Percentiles rank a stretch among this genome's conserved stretches.
phyloP scores from a whole-genome alignment of 53 echinoderm and acorn worm genomes.

The Actinopyga echinites region DNA sequence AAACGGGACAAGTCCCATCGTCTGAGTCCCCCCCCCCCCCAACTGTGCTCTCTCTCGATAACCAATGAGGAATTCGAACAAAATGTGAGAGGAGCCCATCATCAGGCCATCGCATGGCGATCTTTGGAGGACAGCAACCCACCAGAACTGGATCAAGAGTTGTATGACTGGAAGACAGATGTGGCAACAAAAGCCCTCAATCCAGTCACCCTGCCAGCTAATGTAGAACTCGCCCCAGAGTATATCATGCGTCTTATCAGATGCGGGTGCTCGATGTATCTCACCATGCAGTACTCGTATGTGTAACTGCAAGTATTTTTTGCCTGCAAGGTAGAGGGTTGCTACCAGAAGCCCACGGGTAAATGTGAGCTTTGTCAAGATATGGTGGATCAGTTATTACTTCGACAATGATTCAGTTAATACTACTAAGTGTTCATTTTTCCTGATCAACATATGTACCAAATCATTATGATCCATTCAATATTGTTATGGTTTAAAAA shows the following conservation, averaged over 20 bases:
- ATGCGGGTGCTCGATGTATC: conserved; percentile 27
- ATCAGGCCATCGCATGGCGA: conserved; percentile 8
- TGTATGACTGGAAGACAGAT: conserved; percentile 13
- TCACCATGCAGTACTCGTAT: conserved; percentile 26
- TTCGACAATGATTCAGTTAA: too few species aligned
- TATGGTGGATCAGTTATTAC: too few species aligned
- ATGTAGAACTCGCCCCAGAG: conserved; percentile 29
- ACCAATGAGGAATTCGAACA: conserved; percentile 49
- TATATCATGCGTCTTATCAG: conserved; percentile 5
- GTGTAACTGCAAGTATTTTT: conserved; percentile 33
- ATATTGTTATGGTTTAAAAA: too few species aligned
- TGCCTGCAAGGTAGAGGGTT: too few species aligned
- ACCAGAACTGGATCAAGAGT: conserved; percentile 18
- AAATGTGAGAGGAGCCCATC: too few species aligned
- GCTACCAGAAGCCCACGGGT: background rate
- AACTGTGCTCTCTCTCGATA: conserved; percentile 35
- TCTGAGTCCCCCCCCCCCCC: too few species aligned
- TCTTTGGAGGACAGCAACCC: too few species aligned
- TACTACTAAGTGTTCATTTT: too few species aligned
- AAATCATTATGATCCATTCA: too few species aligned
- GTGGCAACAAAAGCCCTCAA: background rate
- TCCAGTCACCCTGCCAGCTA: conserved; percentile 26
- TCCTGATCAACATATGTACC: too few species aligned
- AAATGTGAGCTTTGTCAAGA: background rate
- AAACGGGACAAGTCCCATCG: conserved; percentile 30